Conservation (phyloP, 1,140 invertebrate genomes). For the Riptortus pedestris region DNA sequence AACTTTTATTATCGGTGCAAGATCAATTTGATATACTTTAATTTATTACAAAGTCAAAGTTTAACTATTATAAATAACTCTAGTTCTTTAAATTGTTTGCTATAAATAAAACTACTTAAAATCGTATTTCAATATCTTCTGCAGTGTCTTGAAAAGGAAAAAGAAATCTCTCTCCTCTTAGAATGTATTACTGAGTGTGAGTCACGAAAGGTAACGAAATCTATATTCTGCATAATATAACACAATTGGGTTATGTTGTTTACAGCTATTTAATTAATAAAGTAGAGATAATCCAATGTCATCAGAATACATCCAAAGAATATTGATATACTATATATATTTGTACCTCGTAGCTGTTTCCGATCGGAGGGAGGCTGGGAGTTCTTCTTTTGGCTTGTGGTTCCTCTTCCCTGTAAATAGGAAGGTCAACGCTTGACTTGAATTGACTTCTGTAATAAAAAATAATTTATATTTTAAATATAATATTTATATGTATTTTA, state of each 20-base stretch:
- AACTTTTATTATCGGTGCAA: no score
- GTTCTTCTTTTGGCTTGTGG: constrained; percentile 39
- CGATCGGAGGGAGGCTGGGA: constrained; percentile 47
- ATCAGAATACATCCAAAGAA: neutral
- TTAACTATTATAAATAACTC: no score
- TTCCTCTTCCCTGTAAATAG: neutral
- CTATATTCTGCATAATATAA: neutral
- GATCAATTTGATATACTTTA: no score
- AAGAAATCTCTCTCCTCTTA: neutral
- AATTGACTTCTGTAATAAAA: neutral
- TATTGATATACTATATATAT: neutral
- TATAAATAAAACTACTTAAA: no score
- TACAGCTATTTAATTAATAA: neutral
- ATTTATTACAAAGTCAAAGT: no score
- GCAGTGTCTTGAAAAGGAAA: neutral
- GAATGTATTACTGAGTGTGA: neutral
- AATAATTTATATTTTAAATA: neutral
- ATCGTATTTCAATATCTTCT: no score
- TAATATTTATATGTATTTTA: no score
- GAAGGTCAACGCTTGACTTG: neutral
- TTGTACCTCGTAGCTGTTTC: constrained; percentile 32
- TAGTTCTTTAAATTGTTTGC: no score
- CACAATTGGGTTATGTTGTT: neutral
- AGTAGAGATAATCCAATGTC: neutral
- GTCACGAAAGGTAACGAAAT: neutral